Percentiles rank a stretch among this genome's conserved stretches.
phyloP scores from a whole-genome alignment of 2,888 invertebrate species.

The Caenorhabditis plicata region DNA sequence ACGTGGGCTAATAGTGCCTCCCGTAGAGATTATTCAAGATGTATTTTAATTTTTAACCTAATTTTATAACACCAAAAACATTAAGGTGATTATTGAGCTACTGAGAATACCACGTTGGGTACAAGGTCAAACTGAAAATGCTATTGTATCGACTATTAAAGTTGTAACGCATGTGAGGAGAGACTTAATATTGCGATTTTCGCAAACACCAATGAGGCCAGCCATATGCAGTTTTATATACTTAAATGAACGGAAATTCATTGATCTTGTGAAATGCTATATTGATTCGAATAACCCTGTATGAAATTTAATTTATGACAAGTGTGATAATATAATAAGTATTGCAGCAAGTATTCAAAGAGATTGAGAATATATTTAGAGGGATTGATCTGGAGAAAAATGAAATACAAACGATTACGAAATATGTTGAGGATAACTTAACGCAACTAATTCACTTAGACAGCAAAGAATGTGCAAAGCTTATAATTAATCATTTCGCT shows the following conservation, averaged over 20 bases:
- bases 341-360: constrained; percentile 17
- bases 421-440: constrained; percentile 3
- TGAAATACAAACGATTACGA: constrained; percentile 14
- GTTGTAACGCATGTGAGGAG: constrained; percentile 19
- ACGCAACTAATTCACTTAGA: no score
- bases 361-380: constrained; percentile 23
- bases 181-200: constrained; percentile 13
- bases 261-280: constrained; percentile 34
- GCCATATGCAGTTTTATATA: constrained; percentile 28
- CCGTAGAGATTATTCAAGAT: constrained; percentile 33
- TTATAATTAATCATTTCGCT: constrained; percentile 41
- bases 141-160: constrained; percentile 17
- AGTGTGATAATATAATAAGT: background rate
- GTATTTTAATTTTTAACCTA: background rate
- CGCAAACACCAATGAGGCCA: constrained; percentile 29
- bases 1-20: constrained; percentile 18
- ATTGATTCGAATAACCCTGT: constrained; percentile 9
- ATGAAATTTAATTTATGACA: background rate
- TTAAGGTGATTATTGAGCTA: constrained; percentile 15
- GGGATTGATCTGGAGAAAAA: constrained; percentile 10
- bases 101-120: constrained; percentile 17
- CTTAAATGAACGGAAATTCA: constrained; percentile 29
- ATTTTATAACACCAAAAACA: background rate
- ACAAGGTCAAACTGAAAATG: constrained; percentile 18
- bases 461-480: constrained; percentile 31